phyloP scores from a whole-genome alignment of 2,888 invertebrate genomes.

The Leptinotarsa rubiginosa region DNA sequence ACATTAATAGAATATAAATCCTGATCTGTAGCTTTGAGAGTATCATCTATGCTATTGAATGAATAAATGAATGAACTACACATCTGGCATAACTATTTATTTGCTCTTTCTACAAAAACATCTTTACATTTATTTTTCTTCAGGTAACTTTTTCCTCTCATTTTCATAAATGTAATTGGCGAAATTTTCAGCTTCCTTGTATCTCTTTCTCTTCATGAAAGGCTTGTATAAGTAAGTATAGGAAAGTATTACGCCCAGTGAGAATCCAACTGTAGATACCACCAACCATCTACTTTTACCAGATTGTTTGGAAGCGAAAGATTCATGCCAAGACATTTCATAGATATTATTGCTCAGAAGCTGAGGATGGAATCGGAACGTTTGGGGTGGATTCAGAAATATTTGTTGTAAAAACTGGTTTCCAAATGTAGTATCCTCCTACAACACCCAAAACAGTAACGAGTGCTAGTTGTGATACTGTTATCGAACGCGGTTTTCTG shows the following conservation, averaged over 20 bases:
- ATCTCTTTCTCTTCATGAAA: constrained; percentile 43
- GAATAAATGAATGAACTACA: not conserved
- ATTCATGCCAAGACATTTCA: constrained; percentile 36
- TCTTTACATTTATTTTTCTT: not conserved
- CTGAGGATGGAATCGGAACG: too few relatives aligned
- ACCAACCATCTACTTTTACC: constrained; percentile 53
- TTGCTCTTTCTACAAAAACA: not conserved
- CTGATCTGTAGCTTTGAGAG: too few relatives aligned
- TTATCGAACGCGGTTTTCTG: constrained; percentile 58
- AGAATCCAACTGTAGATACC: constrained; percentile 49
- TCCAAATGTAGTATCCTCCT: constrained; percentile 65
- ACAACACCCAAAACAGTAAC: constrained; percentile 58
- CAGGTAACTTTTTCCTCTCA: constrained; percentile 22
- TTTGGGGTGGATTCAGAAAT: not conserved
- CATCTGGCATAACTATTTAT: not conserved
- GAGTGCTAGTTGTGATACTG: constrained; percentile 58
- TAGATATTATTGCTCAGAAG: not conserved
- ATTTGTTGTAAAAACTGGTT: constrained; percentile 57
- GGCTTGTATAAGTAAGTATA: constrained; percentile 51
- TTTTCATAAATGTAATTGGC: constrained; percentile 44
- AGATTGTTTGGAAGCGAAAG: constrained; percentile 42
- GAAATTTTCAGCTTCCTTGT: constrained; percentile 36
- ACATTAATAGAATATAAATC: too few relatives aligned
- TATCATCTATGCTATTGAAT: not conserved
- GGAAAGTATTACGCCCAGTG: constrained; percentile 39